Base-by-base conservation (phyloP, 1,140 invertebrate genomes). In the Dolichoris vasculosae region DNA sequence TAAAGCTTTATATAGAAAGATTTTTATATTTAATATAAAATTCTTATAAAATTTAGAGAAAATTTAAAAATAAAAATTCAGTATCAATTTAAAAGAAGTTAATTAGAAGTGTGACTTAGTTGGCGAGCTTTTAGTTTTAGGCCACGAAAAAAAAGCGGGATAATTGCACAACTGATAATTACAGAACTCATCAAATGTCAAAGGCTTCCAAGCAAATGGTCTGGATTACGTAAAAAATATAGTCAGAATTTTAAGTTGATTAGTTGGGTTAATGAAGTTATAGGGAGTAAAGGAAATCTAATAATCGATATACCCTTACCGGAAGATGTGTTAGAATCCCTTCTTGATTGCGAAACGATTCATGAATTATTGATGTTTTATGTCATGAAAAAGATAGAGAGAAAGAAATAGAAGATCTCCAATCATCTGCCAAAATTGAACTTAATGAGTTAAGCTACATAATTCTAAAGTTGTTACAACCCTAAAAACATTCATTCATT, bases 241-340 rank as follows among this genome's bases (percentile, higher is more conserved):
- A 48, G 9, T 43, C n/a, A 51, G 64, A 73, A 73, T 15, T 73
- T 73, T 17, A 17, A 59, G n/a, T 40, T 17, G 38, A 73, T 82
- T 59, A 59, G 15, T 2, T 9, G 15, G 6, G 1, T 35, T 75
- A 35, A 73, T 73, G 67, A 82, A 73, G 23, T 35, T 51, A 35
- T 20, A 63, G 51, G 13, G 32, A 1, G 0, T 51, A 73, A 69
- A 38, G 38, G 26, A 35, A 30, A 32, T 43, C n/a, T 46, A 46
- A 81, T 71, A 82, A 82, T 82, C 40, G 48, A 82, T 75, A 35
- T 30, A 30, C 51, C 17, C 30, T n/a, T 9, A 51, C 20, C 26
- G 23, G 11, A 32, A 71, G 13, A 51, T 55, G 30, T 20, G 38
- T 13, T 46, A 9, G 15, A 77, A 51, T 77, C n/a, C 15, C 20